phyloP scores from a whole-genome alignment of 53 echinoderm and acorn worm genomes.

The Astropecten irregularis region DNA sequence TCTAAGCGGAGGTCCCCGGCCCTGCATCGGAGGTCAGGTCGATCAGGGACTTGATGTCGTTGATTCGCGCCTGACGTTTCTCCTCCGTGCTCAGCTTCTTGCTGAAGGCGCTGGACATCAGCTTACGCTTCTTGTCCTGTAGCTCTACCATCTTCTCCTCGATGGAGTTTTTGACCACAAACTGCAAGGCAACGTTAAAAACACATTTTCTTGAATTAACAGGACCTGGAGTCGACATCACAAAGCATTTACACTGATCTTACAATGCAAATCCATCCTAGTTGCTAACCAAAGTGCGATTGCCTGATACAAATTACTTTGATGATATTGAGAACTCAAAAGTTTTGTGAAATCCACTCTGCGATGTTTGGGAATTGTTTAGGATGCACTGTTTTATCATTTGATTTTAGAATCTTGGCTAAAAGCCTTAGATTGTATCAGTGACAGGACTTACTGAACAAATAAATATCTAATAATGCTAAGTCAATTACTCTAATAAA shows the following conservation, averaged over 20 bases:
- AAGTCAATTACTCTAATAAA: too few relatives aligned
- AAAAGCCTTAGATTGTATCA: too few relatives aligned
- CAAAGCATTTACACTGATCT: too few relatives aligned
- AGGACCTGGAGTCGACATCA: not conserved
- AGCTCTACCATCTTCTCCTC: slow-evolving; percentile 94
- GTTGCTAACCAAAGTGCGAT: too few relatives aligned
- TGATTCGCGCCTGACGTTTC: slow-evolving; percentile 63
- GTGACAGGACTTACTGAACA: too few relatives aligned
- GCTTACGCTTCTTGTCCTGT: slow-evolving; percentile 87
- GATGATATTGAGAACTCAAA: too few relatives aligned
- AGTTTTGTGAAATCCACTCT: too few relatives aligned
- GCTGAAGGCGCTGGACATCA: slow-evolving; percentile 87
- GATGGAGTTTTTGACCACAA: slow-evolving; percentile 82
- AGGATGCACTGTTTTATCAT: too few relatives aligned
- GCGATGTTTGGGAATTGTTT: too few relatives aligned
- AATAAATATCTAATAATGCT: too few relatives aligned
- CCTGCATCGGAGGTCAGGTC: not conserved
- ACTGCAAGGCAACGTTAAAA: slow-evolving; percentile 58
- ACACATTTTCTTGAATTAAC: not conserved
- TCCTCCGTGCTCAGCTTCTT: slow-evolving; percentile 75
- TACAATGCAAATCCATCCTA: not conserved
- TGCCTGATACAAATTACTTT: too few relatives aligned
- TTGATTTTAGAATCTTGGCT: too few relatives aligned
- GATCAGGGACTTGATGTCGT: slow-evolving; percentile 84
- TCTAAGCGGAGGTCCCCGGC: not conserved